Percentiles rank a stretch among this genome's conserved stretches.
Conservation (phyloP, 2,113 vertebrate genomes). For the Alaudala cheleensis region DNA sequence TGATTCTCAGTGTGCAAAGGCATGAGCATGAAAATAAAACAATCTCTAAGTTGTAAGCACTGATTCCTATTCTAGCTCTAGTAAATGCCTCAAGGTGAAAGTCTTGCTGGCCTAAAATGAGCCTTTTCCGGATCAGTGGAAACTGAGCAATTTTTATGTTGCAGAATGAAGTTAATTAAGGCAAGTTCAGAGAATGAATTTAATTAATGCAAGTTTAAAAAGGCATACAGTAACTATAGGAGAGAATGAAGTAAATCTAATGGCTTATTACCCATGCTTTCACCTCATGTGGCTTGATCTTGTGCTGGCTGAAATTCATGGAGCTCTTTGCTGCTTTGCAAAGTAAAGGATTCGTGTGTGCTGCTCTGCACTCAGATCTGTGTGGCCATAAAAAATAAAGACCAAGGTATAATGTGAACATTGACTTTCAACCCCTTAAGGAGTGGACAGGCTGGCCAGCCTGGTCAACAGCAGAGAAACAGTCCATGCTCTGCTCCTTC, state of each 20-base stretch:
- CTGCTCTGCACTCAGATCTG: not conserved
- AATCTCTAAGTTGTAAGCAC: not conserved
- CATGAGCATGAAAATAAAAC: not conserved
- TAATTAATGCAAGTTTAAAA: slow-evolving; percentile 27
- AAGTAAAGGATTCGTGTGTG: accelerated
- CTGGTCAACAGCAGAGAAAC: not conserved
- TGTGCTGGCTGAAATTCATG: not conserved
- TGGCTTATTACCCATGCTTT: not conserved
- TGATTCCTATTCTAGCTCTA: not conserved
- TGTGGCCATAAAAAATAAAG: not conserved
- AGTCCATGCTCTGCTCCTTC: not conserved
- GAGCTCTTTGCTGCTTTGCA: not conserved
- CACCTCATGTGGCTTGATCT: not conserved
- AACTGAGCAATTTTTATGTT: not conserved
- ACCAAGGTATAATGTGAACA: not conserved
- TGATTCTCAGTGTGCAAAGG: not conserved
- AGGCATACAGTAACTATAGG: not conserved
- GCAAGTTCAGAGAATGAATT: slow-evolving; percentile 2
- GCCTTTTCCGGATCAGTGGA: slow-evolving; percentile 33
- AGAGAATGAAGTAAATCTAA: slow-evolving; percentile 11
- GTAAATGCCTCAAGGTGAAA: slow-evolving; percentile 10
- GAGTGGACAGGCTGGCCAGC: not conserved
- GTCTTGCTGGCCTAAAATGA: slow-evolving; percentile 30
- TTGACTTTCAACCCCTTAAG: not conserved
- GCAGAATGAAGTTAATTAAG: slow-evolving; percentile 38